Evolutionary conservation across 2,888 invertebrate genomes (phyloP), one percentile per base, ranked within the genome.

Genomic region (Ceramica pisi): DNA sequence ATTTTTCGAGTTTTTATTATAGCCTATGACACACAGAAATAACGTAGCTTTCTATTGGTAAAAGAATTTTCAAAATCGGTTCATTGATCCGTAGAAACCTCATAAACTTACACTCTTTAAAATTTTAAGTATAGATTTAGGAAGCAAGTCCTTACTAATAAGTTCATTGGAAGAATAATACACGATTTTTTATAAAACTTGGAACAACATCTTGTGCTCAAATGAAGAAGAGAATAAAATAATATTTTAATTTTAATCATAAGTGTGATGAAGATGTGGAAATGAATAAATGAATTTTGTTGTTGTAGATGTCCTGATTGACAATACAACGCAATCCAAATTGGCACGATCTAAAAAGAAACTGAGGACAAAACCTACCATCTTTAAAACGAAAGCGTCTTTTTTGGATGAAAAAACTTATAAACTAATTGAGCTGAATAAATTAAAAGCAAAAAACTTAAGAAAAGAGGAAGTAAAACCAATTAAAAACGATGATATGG

Each of bases 301-400:
- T 85, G 85, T 85, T 85, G 85, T 85, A 85, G 85, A 85, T 85
- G 80, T 75, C 82, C 83, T 41, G 84, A 84, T 78, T 78, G 81
- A 80, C 75, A 81, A 80, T 83, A 82, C 81, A 83, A 85, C 75
- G 67, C 71, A 75, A 71, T 67, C 65, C 38, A 82, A 80, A 82
- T 44, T 63, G 80, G 65, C 48, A 74, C 35, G 5, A 16, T n/a
- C 38, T 61, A 75, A 75, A 75, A 66, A 50, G 63, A 65, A 63
- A 80, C 14, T 6, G 53, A 72, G 50, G 73, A 75, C 16, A 61
- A 77, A 61, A 21, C 75, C 69, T 2, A 84, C 75, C n/a, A 62
- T 77, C 38, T 84, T 84, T 66, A 71, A 68, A 55, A 50, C 35
- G 10, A 74, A 75, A 66, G 19, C 55, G 19, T 60, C 60, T 14